Evolutionary conservation across 2,888 invertebrate species (phyloP), one percentile per base, ranked within the genome.

Genomic region (Chrysolina americana): DNA sequence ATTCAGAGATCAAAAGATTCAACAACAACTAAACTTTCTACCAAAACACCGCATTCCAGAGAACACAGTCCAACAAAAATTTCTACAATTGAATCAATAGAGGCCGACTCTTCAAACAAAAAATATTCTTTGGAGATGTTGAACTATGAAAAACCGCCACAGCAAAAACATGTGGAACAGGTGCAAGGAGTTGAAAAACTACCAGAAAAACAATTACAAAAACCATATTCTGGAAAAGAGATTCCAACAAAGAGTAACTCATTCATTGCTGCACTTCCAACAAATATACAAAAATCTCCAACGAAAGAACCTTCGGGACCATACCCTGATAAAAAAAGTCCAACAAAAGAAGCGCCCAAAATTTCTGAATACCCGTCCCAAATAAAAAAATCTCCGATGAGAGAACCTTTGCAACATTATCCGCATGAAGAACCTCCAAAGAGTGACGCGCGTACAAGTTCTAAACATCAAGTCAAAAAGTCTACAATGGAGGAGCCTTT

Each of bases 261-360:
- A n/a, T n/a, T n/a, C n/a, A n/a, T n/a, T n/a, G n/a, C n/a, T n/a
- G n/a, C n/a, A 70, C 79, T 80, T 73, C 81, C 81, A 41, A 79
- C 82, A 11, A 86, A 83, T 68, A 73, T 79, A 48, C 81, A 81
- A 77, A 83, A 76, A 70, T 78, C 79, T 19, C 81, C 83, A n/a
- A 80, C 78, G 74, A 81, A 76, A 65, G 77, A 79, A 76, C 70
- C 81, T 8, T 64, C 78, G 13, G 76, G 74, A 70, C 70, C 77
- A 41, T 71, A 74, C 70, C 63, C 15, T 21, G 64, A 66, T 63
- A 69, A 76, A 74, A 75, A 78, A 70, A 78, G 56, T 21, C 78
- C 78, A 23, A 68, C 21, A 11, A 74, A 75, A 63, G 70, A 77
- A 23, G 50, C 65, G 9, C 79, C 79, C 21, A 69, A 66, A 62